A percentile compares a stretch with the other conserved stretches of the same genome.
These are phyloP conservation scores for Tamandua tetradactyla DNA, from an alignment of 2,797 vertebrate genomes.

Conservation along the genomic window DNA sequence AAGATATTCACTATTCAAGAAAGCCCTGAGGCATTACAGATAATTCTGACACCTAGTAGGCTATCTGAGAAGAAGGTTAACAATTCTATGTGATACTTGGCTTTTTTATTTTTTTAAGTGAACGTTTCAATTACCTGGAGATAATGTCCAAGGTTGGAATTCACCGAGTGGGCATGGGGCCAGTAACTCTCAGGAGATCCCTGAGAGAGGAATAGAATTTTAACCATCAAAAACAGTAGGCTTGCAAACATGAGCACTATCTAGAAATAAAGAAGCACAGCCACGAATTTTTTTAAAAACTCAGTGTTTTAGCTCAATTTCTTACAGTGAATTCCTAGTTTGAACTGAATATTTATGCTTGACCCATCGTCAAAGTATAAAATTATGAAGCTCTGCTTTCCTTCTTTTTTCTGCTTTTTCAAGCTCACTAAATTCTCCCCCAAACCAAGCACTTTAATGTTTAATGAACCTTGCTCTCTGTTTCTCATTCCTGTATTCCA, in stretches of 20 bases:
- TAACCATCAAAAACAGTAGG: background rate
- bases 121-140: conserved; percentile 69
- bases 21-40: conserved; percentile 64
- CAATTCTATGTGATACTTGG: conserved; percentile 44
- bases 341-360: conserved; percentile 11
- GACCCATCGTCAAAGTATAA: background rate
- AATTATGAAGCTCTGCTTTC: background rate
- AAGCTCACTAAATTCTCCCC: background rate
- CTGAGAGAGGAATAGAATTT: conserved; percentile 46
- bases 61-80: conserved; percentile 69
- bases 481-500: background rate
- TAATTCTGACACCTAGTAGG: conserved; percentile 59
- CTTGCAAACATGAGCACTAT: background rate
- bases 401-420: background rate
- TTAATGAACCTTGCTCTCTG: background rate
- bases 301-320: conserved; percentile 1
- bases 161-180: background rate
- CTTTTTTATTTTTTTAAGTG: conserved; percentile 21
- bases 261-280: conserved; percentile 32
- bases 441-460: background rate
- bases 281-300: background rate
- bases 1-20: conserved; percentile 67
- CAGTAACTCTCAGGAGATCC: conserved; percentile 38
- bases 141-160: conserved; percentile 54
- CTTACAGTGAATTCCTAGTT: background rate